Conservation (phyloP, 2,888 invertebrate species). For the Diarsia mendica region DNA sequence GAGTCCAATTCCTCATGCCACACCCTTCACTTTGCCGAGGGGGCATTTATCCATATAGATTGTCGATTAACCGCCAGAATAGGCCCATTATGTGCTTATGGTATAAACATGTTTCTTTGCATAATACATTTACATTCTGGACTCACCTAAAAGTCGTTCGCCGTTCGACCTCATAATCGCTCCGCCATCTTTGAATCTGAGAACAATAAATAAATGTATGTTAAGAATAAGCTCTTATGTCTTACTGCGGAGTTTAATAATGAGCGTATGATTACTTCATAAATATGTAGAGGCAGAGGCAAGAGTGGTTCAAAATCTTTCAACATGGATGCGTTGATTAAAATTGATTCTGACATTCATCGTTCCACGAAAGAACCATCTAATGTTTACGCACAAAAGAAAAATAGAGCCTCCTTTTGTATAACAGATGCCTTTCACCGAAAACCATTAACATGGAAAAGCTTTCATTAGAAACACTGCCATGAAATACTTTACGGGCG, state of each 20-base stretch:
- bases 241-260: constrained; percentile 21
- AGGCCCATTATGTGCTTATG: constrained; percentile 75
- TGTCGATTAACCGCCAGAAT: constrained; percentile 78
- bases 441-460: constrained; percentile 29
- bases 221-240: constrained; percentile 45
- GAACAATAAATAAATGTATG: constrained; percentile 73
- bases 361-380: neutral
- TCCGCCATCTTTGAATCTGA: constrained; percentile 84
- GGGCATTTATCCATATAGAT: constrained; percentile 77
- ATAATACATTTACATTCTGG: constrained; percentile 75
- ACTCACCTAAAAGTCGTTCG: constrained; percentile 84
- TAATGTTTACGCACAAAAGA: neutral
- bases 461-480: constrained; percentile 24
- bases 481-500: constrained; percentile 29
- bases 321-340: neutral
- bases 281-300: constrained; percentile 25
- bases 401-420: constrained; percentile 11
- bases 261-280: constrained; percentile 43
- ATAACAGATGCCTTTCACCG: constrained; percentile 15
- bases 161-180: constrained; percentile 83
- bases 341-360: constrained; percentile 9
- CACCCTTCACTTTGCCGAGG: constrained; percentile 75
- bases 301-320: constrained; percentile 26
- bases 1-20: constrained; percentile 77
- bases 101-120: constrained; percentile 71